These are phyloP conservation scores for Chaenocephalus aceratus DNA, from an alignment of 2,113 vertebrate genomes.

Conservation along the genomic window DNA sequence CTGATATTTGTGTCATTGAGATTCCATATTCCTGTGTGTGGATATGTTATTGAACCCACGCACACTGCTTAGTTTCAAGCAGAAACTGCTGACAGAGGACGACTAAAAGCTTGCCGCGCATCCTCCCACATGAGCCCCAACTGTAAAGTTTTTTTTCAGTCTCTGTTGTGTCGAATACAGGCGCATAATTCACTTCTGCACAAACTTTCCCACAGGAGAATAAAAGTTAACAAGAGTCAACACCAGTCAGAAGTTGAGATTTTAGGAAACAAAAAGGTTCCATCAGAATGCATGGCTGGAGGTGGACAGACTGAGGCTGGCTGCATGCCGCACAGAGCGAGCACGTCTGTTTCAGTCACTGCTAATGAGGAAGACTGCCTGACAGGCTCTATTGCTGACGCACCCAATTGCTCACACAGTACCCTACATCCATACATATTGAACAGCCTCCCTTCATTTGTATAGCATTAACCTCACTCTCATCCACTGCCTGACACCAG, in stretches of 20 bases:
- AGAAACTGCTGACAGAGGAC: slow-evolving; percentile 68
- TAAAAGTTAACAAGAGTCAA: slow-evolving; percentile 26
- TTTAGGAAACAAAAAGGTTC: slow-evolving; percentile 35
- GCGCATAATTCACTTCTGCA: slow-evolving; percentile 3
- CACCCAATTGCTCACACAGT: slow-evolving; percentile 19
- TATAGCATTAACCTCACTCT: slow-evolving; percentile 24
- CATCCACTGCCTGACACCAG: slow-evolving; percentile 16
- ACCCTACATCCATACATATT: slow-evolving; percentile 56
- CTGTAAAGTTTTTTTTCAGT: slow-evolving; percentile 44
- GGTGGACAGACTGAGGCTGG: slow-evolving; percentile 31
- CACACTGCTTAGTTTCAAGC: slow-evolving; percentile 49
- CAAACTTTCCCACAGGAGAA: slow-evolving; percentile 47
- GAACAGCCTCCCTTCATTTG: slow-evolving; percentile 34
- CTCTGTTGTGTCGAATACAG: slow-evolving; percentile 27
- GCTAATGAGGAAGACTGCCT: slow-evolving; percentile 61
- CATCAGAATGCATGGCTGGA: background rate
- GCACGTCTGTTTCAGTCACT: slow-evolving; percentile 26
- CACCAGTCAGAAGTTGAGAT: slow-evolving; percentile 16
- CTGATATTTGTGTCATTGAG: slow-evolving; percentile 64
- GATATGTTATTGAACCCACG: slow-evolving; percentile 67
- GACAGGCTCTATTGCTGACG: slow-evolving; percentile 32
- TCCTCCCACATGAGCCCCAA: slow-evolving; percentile 53
- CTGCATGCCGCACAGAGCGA: background rate
- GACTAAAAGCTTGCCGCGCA: slow-evolving; percentile 51
- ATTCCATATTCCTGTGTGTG: slow-evolving; percentile 51